Base-by-base conservation (phyloP, 2,888 invertebrate genomes). In the Ashinkailepas kermadecensis region DNA sequence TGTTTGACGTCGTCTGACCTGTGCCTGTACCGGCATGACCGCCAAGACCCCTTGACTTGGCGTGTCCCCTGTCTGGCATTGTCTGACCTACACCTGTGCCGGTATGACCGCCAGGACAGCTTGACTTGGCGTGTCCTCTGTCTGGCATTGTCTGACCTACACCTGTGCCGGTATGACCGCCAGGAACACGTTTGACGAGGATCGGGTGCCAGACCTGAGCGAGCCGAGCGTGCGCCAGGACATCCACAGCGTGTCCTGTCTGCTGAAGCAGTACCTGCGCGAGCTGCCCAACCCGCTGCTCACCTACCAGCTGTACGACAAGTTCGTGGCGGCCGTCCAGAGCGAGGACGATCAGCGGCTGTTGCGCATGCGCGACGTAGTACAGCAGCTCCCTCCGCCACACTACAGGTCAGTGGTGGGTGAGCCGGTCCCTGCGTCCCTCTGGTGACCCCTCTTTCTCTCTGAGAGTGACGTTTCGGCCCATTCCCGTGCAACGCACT, bases 211-310 rank as follows among this genome's bases (percentile, higher is more conserved):
- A 12, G 94, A 95, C 87, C 90, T 97, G 85, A 18, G 10, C 9
- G 92, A 90, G 88, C 88, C 94, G 82, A 92, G 86, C 81, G 84
- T 85, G 79, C 80, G 84, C 15, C 84, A 96, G 85, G 99, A 99
- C 88, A 96, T 98, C 82, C 99, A 99, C 89, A 96, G 96, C 62
- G 96, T 99, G 81, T 96, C 97, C 64, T 97, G 97, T 7, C 89
- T 99, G 82, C 90, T 99, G 82, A 99, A 99, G 89, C 97, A 97
- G 95, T 99, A 99, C 89, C 96, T 96, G 87, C 93, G 99, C 64
- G 99, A 99, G 88, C 90, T 99, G 78, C 99, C 99, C 4, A 99
- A 98, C 90, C 99, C 99, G 0, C 90, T 99, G 57, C 96, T 99
- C 89, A 99, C 99, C 70, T 99, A 97, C 89, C 97, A 98, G 87